Base-by-base conservation (phyloP, 1,140 invertebrate species). In the Melitaea cinxia region DNA sequence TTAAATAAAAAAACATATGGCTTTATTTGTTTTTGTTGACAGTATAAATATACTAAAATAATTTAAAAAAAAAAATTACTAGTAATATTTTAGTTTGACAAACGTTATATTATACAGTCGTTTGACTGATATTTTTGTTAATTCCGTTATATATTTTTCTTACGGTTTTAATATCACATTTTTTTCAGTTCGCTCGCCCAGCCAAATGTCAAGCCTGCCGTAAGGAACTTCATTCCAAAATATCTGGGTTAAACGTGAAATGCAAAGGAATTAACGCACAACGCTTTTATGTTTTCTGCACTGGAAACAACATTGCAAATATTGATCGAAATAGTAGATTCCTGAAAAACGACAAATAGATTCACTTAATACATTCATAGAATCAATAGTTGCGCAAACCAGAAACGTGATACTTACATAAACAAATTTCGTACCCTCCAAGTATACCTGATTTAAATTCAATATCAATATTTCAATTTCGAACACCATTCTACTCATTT, bases 51-150 rank as follows among this genome's bases (percentile, higher is more conserved):
- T n/a, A n/a, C n/a, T n/a, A n/a, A n/a, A n/a, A n/a, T n/a, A n/a
- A n/a, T n/a, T n/a, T n/a, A n/a, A 24, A 21, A 56, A 56, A 56
- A 56, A 55, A 56, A 42, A 15, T 5, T 42, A n/a, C n/a, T n/a
- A n/a, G n/a, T n/a, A n/a, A n/a, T n/a, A n/a, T n/a, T n/a, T n/a
- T n/a, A n/a, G n/a, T n/a, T n/a, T n/a, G n/a, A n/a, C n/a, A n/a
- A n/a, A n/a, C n/a, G n/a, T n/a, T n/a, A n/a, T n/a, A n/a, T n/a
- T n/a, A n/a, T n/a, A n/a, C n/a, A n/a, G n/a, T n/a, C n/a, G n/a
- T n/a, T n/a, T n/a, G n/a, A n/a, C n/a, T n/a, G n/a, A n/a, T n/a
- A n/a, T n/a, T n/a, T n/a, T n/a, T n/a, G n/a, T n/a, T n/a, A n/a
- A n/a, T n/a, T n/a, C n/a, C n/a, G n/a, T n/a, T n/a, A n/a, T n/a